These are phyloP conservation scores for Resseliella maxima DNA, from an alignment of 2,888 invertebrate genomes.

Conservation along the genomic window DNA sequence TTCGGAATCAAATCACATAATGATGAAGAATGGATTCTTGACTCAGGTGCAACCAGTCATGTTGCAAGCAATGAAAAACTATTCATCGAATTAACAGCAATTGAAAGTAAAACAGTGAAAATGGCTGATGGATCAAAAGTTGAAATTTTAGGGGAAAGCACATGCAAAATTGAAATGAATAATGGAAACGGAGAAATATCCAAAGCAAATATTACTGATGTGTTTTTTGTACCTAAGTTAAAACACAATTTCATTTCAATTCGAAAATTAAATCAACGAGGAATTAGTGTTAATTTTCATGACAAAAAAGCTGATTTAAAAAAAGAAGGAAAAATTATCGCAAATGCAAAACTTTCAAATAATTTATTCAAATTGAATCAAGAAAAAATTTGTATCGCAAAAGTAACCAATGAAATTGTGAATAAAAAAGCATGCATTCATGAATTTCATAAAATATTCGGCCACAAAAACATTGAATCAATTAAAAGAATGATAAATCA, in stretches of 20 bases:
- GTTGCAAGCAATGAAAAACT: neutral
- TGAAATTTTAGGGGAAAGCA: constrained; percentile 57
- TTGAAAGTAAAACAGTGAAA: neutral
- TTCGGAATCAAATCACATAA: no score
- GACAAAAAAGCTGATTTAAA: constrained; percentile 26
- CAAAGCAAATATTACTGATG: no score
- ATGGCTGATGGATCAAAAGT: constrained; percentile 57
- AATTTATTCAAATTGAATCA: no score
- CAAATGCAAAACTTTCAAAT: no score
- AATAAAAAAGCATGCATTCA: no score
- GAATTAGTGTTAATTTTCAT: constrained; percentile 56
- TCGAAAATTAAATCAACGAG: constrained; percentile 49
- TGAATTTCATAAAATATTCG: no score
- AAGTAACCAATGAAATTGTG: no score
- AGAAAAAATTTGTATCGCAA: no score
- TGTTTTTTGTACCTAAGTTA: no score
- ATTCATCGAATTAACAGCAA: neutral
- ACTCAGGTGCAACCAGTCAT: constrained; percentile 33
- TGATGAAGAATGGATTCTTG: neutral
- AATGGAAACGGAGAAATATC: neutral
- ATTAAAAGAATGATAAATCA: no score
- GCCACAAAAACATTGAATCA: no score
- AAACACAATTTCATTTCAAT: no score
- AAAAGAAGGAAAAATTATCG: neutral
- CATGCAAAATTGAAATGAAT: constrained; percentile 46